Percentiles rank a stretch among this genome's conserved stretches.
These are phyloP conservation scores for Vulpes vulpes DNA, from an alignment of 2,113 vertebrate genomes.

Conservation along the genomic window DNA sequence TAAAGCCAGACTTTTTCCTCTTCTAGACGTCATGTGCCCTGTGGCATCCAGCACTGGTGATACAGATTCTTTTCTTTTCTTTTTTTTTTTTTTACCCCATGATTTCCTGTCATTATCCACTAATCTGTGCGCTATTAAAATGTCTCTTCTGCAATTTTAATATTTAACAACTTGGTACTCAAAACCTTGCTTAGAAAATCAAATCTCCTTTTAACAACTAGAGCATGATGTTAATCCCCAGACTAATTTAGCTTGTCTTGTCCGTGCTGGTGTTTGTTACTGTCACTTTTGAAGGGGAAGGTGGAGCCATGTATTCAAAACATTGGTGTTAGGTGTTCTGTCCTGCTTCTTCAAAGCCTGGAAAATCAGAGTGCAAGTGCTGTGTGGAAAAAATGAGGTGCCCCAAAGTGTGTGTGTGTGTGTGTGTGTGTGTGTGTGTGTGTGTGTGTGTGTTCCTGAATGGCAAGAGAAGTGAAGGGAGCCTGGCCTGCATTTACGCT, in stretches of 20 bases:
- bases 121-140: background rate
- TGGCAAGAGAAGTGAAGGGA: background rate
- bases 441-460: background rate
- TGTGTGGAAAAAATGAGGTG: background rate
- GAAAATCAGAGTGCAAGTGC: background rate
- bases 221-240: background rate
- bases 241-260: background rate
- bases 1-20: background rate
- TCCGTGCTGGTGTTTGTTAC: background rate
- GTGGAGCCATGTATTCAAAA: background rate
- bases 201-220: background rate
- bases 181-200: constrained; percentile 51
- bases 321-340: background rate
- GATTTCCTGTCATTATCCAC: background rate
- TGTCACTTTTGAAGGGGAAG: background rate
- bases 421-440: too few relatives aligned
- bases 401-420: accelerated
- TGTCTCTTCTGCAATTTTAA: constrained; percentile 4
- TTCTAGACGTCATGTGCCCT: accelerated
- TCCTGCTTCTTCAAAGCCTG: background rate
- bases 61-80: background rate
- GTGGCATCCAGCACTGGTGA: background rate
- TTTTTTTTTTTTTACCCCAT: background rate
- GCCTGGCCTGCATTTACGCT: background rate
- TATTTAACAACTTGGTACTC: background rate